A percentile compares a stretch with the other conserved stretches of the same genome.
phyloP scores from a whole-genome alignment of 2,888 invertebrate genomes.

The Timema podura region DNA sequence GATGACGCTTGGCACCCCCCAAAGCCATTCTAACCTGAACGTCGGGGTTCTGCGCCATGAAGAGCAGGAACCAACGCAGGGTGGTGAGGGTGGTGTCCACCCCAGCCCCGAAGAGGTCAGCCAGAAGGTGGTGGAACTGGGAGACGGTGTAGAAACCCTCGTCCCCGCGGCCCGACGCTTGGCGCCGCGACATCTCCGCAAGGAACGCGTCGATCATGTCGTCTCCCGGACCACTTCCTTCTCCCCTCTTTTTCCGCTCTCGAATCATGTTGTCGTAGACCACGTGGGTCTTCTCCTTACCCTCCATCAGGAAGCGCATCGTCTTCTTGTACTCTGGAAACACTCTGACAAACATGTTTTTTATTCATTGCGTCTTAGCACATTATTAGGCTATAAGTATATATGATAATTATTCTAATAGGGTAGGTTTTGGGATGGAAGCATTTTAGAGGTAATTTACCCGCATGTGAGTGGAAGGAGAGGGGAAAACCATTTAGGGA shows the following conservation, averaged over 20 bases:
- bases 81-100: slow-evolving; percentile 79
- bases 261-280: slow-evolving; percentile 65
- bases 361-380: no score
- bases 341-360: no score
- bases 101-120: slow-evolving; percentile 82
- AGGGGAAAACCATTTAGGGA: no score
- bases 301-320: slow-evolving; percentile 62
- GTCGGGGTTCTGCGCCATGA: slow-evolving; percentile 64
- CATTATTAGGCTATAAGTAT: no score
- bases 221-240: slow-evolving; percentile 41
- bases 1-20: no score
- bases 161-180: slow-evolving; percentile 36
- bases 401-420: no score
- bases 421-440: no score
- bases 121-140: slow-evolving; percentile 70
- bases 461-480: no score
- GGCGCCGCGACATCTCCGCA: slow-evolving; percentile 53
- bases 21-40: no score
- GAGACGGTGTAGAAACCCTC: slow-evolving; percentile 56
- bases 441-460: no score
- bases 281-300: slow-evolving; percentile 67
- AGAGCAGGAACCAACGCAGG: slow-evolving; percentile 75
- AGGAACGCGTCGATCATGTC: slow-evolving; percentile 64
- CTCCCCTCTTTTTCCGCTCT: slow-evolving; percentile 45
- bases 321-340: slow-evolving; percentile 59